Evolutionary conservation across 2,113 vertebrate genomes (phyloP), one percentile per base, ranked within the genome.

Genomic region (Pycnonotus jocosus): DNA sequence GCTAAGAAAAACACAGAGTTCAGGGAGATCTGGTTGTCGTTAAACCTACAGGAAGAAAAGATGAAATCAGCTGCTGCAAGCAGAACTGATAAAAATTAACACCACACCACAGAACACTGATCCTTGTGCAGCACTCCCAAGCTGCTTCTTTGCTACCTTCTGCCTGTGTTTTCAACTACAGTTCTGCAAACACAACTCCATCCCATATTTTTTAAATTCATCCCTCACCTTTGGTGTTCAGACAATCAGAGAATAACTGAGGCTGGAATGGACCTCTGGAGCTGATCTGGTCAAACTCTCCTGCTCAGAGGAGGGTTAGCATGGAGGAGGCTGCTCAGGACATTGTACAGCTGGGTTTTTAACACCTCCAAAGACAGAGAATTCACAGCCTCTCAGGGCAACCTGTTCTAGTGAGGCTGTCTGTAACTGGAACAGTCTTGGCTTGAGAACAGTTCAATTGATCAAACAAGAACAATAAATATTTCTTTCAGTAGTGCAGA

Each of bases 1-100:
- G 97, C 96, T 94, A 99, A 96, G 78, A 81, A 60, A 54, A 98
- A 92, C 60, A 98, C 94, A 0, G 97, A 97, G 1, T 95, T 93
- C 97, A 98, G 92, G 78, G 97, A 97, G 57, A 98, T 89, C 38
- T 31, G 40, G 38, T 99, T 99, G 72, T 97, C 62, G 56, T 98
- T 98, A 92, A 98, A 92, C 84, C 99, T 99, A 84, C 24, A 40
- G 62, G 85, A 93, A 93, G 64, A 95, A 87, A 85, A 93, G 30
- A 68, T 16, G 1, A 50, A 70, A 87, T 62, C 57, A 88, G 50
- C 35, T 77, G 22, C 45, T 68, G 60, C 50, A 83, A 78, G 30
- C 15, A 81, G 37, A 80, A 57, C 40, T n/a, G 37, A 19, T 2
- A 40, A 13, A 23, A 57, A 33, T 48, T 28, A 22, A 51, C 11